A percentile compares a stretch with the other conserved stretches of the same genome.
phyloP scores from a whole-genome alignment of 1,140 invertebrate genomes.

The Pararge aegeria region DNA sequence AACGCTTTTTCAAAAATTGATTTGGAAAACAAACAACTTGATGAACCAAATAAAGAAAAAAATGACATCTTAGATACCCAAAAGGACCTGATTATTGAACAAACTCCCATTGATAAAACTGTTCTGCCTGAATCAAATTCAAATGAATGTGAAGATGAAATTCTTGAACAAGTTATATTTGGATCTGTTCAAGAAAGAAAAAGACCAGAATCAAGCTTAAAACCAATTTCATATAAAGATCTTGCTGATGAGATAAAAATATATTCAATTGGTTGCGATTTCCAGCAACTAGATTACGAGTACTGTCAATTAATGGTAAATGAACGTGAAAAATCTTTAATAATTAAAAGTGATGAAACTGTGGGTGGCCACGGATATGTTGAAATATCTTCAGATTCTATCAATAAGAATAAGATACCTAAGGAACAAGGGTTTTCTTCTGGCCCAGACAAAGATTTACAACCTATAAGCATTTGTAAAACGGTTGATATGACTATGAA shows the following conservation, averaged over 20 bases:
- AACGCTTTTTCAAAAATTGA: no score
- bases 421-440: background rate
- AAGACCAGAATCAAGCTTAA: conserved; percentile 38
- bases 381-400: conserved; percentile 1
- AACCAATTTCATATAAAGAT: conserved; percentile 52
- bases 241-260: conserved; percentile 58
- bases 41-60: no score
- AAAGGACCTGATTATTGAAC: background rate
- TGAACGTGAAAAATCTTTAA: background rate
- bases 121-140: background rate
- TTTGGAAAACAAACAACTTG: no score
- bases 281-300: conserved; percentile 50
- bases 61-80: no score
- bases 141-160: conserved; percentile 19
- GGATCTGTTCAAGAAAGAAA: conserved; percentile 74
- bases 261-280: conserved; percentile 56
- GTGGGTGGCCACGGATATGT: background rate
- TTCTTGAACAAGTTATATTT: conserved; percentile 70
- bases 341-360: background rate
- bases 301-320: conserved; percentile 44
- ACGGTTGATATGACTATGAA: background rate
- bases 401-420: background rate
- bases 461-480: background rate
- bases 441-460: background rate
- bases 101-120: background rate